Evolutionary conservation across 2,797 vertebrate species (phyloP), one percentile per base, ranked within the genome.

Genomic region (Pangasius macronema): DNA sequence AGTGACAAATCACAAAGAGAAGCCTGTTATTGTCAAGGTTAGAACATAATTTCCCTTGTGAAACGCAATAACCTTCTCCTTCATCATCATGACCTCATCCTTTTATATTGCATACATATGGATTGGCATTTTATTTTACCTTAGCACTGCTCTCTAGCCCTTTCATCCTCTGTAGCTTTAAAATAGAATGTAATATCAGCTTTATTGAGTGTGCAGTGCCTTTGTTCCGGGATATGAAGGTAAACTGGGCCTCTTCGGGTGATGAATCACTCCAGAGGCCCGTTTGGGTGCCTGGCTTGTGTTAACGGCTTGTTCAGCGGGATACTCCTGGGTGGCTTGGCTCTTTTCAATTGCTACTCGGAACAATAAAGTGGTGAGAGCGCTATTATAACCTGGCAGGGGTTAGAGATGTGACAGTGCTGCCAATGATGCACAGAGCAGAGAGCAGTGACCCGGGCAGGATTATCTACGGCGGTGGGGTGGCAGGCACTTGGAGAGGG

Each of bases 401-500:
- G 92, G 91, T 90, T 89, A 88, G 89, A 83, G 80, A 70, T 85
- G 85, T 85, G 87, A 89, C 89, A 93, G 92, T 93, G 94, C 94
- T 93, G 94, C 91, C 92, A 95, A 87, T 89, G 90, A 90, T 87
- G 91, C 57, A 49, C 46, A 9, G 85, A 89, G 87, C 90, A 87
- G 87, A 87, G 87, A 90, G 91, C 89, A 65, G 63, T 93, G 93
- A 94, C 93, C 93, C 89, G 89, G 92, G 92, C 92, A 92, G 94
- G 94, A 95, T 96, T 94, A 95, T 94, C 93, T 93, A 89, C 93
- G 91, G 94, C 92, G 89, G 92, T 92, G 91, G 92, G 93, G 93
- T 91, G 91, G 92, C 93, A 93, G 93, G 92, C 92, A 93, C 93
- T 92, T 90, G 87, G 91, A 94, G 94, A 92, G 90, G 82, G 92